A percentile compares a stretch with the other conserved stretches of the same genome.
Evolutionary conservation across 2,113 vertebrate genomes (phyloP).

Genomic region (Mus pahari): DNA sequence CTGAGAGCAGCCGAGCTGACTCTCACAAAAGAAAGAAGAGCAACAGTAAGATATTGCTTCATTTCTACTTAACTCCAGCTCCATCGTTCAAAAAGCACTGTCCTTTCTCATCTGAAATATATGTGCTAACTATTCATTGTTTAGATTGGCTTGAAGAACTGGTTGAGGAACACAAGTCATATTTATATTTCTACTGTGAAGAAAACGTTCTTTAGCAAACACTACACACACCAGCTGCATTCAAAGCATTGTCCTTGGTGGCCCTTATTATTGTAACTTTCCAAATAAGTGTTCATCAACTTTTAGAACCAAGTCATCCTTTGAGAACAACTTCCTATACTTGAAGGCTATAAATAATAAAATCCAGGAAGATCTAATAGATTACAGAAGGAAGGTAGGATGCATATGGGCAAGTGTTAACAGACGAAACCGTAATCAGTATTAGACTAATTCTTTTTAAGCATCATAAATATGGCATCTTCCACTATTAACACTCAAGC

Average conservation of each 20-base stretch:
- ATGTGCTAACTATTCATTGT: not conserved
- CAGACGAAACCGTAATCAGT: slow-evolving; percentile 54
- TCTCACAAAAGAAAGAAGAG: not conserved
- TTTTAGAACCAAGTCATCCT: slow-evolving; percentile 24
- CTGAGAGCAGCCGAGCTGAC: not conserved
- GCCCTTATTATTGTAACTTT: slow-evolving; percentile 37
- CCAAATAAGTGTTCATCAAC: slow-evolving; percentile 38
- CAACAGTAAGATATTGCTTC: not conserved
- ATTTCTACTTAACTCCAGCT: not conserved
- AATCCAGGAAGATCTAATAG: slow-evolving; percentile 14
- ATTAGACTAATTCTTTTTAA: slow-evolving; percentile 38
- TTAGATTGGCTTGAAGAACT: slow-evolving; percentile 29
- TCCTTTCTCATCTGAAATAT: slow-evolving; percentile 1
- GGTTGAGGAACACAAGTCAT: not conserved
- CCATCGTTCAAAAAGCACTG: not conserved
- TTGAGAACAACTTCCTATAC: slow-evolving; percentile 29
- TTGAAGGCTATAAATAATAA: slow-evolving; percentile 39
- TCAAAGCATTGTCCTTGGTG: not conserved
- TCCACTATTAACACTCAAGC: not conserved
- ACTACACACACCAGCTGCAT: not conserved
- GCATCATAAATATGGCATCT: slow-evolving; percentile 23
- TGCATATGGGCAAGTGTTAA: not conserved
- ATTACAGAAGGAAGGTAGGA: not conserved
- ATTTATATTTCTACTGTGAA: slow-evolving; percentile 3
- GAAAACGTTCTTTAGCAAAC: not conserved